Base-by-base conservation (phyloP, 2,797 vertebrate species). In the Bovichtus diacanthus region DNA sequence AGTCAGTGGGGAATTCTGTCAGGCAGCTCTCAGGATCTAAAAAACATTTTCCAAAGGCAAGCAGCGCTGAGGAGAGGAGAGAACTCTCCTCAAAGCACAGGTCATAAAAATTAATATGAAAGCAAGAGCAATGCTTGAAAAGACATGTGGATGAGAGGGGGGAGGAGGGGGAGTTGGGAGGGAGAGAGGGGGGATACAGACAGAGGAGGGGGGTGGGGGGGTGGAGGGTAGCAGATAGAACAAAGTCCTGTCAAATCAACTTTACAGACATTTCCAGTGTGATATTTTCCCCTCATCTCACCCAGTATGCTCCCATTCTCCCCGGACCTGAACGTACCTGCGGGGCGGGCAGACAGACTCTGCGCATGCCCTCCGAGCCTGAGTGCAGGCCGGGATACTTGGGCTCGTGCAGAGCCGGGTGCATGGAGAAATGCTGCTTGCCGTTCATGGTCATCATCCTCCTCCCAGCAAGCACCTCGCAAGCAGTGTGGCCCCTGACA, bases 101-200 rank as follows among this genome's bases (percentile, higher is more conserved):
- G 95, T 97, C 97, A 98, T 98, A 97, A 98, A 98, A 98, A 98
- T 98, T 97, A 95, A 99, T 97, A 96, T 94, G 94, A 93, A 95
- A 95, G 93, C 95, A 92, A 95, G 94, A 87, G 90, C 94, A 95
- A 93, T 89, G 95, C 95, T 95, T 94, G 92, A 95, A 95, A 90
- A 96, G 95, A 95, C 91, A 94, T 95, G 96, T 89, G 96, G 94
- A 94, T 87, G 88, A 90, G 86, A 82, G 81, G 66, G 65, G 73
- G 64, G 11, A 18, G 44, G 19, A 60, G 19, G 51, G n/a, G 23
- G 13, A 16, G 50, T 18, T 23, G 23, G 75, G 47, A 13, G 13
- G 15, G 34, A 11, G 15, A 41, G 64, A 10, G 21, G 47, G 50
- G 29, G 25, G 60, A 67, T 47, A 78, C 79, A 72, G 29, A 53